Evolutionary conservation across 2,113 vertebrate species (phyloP).

Genomic region (Mirounga angustirostris): DNA sequence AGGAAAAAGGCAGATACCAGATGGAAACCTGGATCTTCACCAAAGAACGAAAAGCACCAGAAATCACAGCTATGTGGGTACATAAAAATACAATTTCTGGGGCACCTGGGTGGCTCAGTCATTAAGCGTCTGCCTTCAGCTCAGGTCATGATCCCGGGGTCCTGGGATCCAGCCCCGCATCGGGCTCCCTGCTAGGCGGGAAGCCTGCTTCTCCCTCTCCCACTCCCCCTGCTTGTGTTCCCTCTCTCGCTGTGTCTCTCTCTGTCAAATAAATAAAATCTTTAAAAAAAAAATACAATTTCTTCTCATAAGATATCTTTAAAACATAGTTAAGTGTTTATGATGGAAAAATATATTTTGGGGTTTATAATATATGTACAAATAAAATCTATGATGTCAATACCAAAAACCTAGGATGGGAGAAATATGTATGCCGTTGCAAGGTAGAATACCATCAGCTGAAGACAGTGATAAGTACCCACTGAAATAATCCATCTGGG

Average conservation of each 20-base stretch:
- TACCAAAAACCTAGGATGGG: not conserved
- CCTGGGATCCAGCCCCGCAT: too few relatives aligned
- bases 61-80: not conserved
- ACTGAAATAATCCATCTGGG: not conserved
- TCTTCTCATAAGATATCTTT: not conserved
- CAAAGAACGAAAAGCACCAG: not conserved
- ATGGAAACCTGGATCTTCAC: not conserved
- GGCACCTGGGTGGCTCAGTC: too few relatives aligned
- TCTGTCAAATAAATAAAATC: too few relatives aligned
- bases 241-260: too few relatives aligned
- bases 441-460: not conserved
- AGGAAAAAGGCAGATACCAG: not conserved
- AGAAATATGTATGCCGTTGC: not conserved
- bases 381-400: not conserved
- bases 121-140: too few relatives aligned
- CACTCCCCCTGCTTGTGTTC: too few relatives aligned
- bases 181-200: too few relatives aligned
- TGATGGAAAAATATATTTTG: not conserved
- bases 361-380: not conserved
- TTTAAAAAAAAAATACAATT: too few relatives aligned
- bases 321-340: not conserved
- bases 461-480: not conserved
- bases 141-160: too few relatives aligned
- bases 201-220: too few relatives aligned
- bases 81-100: not conserved